phyloP scores from a whole-genome alignment of 2,888 invertebrate genomes.

The Nephrotoma guestfalica region DNA sequence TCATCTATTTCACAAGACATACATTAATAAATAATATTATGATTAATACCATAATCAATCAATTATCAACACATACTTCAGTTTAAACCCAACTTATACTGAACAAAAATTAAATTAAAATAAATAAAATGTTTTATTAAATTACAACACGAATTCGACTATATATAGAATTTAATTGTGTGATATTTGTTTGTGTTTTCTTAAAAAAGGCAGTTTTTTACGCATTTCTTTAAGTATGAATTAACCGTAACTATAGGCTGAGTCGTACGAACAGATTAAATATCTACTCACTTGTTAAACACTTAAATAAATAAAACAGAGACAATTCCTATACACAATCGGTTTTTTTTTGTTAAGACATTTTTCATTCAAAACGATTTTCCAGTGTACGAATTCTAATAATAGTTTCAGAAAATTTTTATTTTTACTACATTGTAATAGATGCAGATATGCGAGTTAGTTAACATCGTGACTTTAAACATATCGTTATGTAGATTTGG shows the following conservation, averaged over 20 bases:
- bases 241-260: background rate
- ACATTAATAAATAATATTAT: no score
- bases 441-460: background rate
- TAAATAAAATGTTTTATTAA: background rate
- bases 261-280: background rate
- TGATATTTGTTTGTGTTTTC: background rate
- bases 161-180: background rate
- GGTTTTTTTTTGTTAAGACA: background rate
- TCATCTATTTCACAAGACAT: no score
- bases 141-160: background rate
- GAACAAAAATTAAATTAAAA: background rate
- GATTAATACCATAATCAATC: no score
- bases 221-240: background rate
- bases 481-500: background rate
- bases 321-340: background rate
- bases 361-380: background rate
- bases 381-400: background rate
- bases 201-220: no score
- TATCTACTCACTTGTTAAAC: background rate
- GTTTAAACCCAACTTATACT: background rate
- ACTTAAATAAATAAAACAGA: background rate
- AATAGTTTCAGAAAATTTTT: background rate
- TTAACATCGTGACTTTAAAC: background rate
- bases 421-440: background rate
- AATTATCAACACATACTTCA: no score